Percentiles rank a stretch among this genome's conserved stretches.
phyloP scores from a whole-genome alignment of 2,797 vertebrate species.

The Helicolenus hilgendorfi region DNA sequence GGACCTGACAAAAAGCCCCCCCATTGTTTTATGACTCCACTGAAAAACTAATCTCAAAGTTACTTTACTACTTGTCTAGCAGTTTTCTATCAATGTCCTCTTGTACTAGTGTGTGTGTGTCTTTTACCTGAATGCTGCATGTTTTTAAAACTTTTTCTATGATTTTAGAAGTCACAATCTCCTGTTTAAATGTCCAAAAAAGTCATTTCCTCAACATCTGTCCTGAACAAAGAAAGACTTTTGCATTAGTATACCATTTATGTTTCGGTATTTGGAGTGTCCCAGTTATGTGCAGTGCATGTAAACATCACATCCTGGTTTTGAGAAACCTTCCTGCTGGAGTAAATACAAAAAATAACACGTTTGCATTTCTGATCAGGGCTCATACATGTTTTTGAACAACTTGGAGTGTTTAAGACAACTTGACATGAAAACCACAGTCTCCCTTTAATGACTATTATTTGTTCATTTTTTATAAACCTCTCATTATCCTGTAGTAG shows the following conservation, averaged over 20 bases:
- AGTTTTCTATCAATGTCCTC: not conserved
- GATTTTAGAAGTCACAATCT: not conserved
- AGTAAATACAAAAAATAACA: not conserved
- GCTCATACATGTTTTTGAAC: not conserved
- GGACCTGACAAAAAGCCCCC: conserved; percentile 46
- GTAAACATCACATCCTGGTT: not conserved
- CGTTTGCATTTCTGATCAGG: not conserved
- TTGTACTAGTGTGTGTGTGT: not conserved
- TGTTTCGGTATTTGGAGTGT: not conserved
- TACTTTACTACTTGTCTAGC: conserved; percentile 3
- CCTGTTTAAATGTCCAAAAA: not conserved
- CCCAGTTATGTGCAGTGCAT: not conserved
- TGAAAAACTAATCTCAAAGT: conserved; percentile 48
- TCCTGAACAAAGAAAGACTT: not conserved
- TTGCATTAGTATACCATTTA: not conserved
- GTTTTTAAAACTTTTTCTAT: not conserved
- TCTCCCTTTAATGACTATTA: not conserved
- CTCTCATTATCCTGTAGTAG: conserved; percentile 23
- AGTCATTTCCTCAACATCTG: not conserved
- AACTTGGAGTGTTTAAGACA: not conserved
- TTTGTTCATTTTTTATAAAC: conserved; percentile 5
- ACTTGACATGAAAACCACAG: not conserved
- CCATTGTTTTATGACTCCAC: conserved; percentile 57
- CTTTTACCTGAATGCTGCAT: not conserved
- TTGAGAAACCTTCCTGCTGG: not conserved